These are phyloP conservation scores for Ephialtes manifestator DNA, from an alignment of 2,888 invertebrate species.

Conservation along the genomic window DNA sequence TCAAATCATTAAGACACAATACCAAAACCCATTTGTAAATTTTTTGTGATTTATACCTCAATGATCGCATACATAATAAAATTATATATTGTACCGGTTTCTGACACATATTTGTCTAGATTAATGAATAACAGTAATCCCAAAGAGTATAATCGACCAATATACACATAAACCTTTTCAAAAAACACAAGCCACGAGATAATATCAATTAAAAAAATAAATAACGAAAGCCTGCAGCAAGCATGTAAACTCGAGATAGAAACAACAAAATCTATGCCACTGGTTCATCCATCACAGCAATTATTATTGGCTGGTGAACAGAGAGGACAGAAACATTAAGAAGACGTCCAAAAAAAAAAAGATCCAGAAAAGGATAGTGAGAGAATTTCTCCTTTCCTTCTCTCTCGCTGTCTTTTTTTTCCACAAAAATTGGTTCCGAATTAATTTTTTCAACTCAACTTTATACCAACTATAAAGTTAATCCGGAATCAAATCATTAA, in stretches of 20 bases:
- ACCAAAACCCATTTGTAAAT: no score
- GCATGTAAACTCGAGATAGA: constrained; percentile 1
- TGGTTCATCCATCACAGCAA: constrained; percentile 62
- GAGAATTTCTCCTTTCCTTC: constrained; percentile 32
- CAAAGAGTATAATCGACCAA: no score
- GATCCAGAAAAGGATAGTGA: not conserved
- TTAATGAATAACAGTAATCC: no score
- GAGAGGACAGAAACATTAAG: constrained; percentile 29
- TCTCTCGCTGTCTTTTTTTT: constrained; percentile 11
- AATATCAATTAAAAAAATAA: constrained; percentile 5
- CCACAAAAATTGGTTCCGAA: not conserved
- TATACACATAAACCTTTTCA: not conserved
- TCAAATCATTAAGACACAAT: no score
- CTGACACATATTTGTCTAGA: no score
- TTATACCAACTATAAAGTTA: no score
- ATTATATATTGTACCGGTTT: no score
- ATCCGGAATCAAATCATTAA: no score
- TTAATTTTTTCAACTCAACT: no score
- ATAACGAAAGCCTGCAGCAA: not conserved
- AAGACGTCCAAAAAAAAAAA: constrained; percentile 22
- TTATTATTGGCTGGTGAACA: constrained; percentile 54
- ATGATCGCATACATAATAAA: no score
- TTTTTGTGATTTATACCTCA: no score
- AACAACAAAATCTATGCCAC: not conserved
- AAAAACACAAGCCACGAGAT: not conserved